Base-by-base conservation (phyloP, 2,888 invertebrate species). In the Hyles lineata region DNA sequence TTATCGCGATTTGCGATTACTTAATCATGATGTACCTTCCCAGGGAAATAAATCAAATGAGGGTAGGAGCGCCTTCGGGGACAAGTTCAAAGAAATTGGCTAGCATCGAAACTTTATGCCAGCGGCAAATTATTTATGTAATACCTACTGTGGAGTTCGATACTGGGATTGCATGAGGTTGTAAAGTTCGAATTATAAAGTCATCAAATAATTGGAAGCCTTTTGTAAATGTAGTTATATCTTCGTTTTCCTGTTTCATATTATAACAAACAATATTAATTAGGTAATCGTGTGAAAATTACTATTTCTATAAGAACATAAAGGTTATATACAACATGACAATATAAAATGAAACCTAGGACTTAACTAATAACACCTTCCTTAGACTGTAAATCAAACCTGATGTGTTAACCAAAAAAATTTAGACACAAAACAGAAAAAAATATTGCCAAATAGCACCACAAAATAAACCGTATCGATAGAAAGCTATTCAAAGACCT, bases 1-100 rank as follows among this genome's bases (percentile, higher is more conserved):
- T 67, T 67, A 50, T 67, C 67, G 67, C 63, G 50, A 67, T 35
- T 62, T 32, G 62, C 32, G 62, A 52, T 74, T 76, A 32, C 73
- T 67, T 67, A 67, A 55, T 63, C 71, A 70, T 70, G 52, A 58
- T 29, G 67, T 67, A 50, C 63, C 35, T 43, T 43, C 50, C 60
- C 11, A 23, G 23, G 43, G 50, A 67, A 50, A 67, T 67, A 67
- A 67, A 67, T 67, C 43, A 67, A 63, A 21, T 15, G 50, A 32
- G 62, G 32, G 62, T 35, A 50, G 55, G 55, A 55, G n/a, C 35
- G 32, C 63, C 17, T 19, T 29, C n/a, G 19, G 35, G 35, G 21
- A 61, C 23, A 25, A 61, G 11, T 25, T 17, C 23, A 61, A 25
- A 61, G 15, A 15, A 61, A 25, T 25, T 11, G 59, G 2, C 11